Evolutionary conservation across 1,140 invertebrate genomes (phyloP), one percentile per base, ranked within the genome.

Genomic region (Chrysomallon squamiferum): DNA sequence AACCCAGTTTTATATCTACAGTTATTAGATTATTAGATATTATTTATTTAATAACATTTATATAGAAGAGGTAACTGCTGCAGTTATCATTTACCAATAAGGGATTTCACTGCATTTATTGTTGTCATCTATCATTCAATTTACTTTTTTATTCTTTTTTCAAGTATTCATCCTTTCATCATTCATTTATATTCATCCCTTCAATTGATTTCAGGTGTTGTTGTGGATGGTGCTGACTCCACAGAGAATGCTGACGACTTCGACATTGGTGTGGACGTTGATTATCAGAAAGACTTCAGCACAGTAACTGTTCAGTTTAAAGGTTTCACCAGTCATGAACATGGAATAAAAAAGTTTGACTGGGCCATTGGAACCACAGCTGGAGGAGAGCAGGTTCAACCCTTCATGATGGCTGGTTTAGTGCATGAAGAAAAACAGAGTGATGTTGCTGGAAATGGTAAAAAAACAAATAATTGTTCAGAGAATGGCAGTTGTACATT

Each of bases 331-430:
- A 73, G 68, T 54, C 49, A 49, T 35, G 61, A 68, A 2, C 70
- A 78, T 57, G 76, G 74, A 9, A 59, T 78, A 18, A 62, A 41
- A 45, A 27, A 32, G 11, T 76, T 68, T 63, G 72, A 76, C 35
- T 73, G 73, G 71, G 73, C 77, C 30, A 56, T 79, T 35, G 77
- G 77, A 11, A 73, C 73, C 13, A 59, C 49, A n/a, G 69, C 71
- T 61, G 66, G 68, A 20, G 69, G 62, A 18, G 75, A 75, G 33
- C 74, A 79, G 32, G 45, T 79, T 1, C 65, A 65, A 52, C 73
- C 71, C 3, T 75, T 71, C 38, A 66, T 65, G 3, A 38, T 54
- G 49, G 32, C 41, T 20, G 71, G 69, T 32, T 57, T 77, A 15
- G 33, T 70, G 2, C 69, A 72, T 47, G 54, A 67, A 20, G 73